phyloP scores from a whole-genome alignment of 2,797 vertebrate genomes.

The Chrysocyon brachyurus region DNA sequence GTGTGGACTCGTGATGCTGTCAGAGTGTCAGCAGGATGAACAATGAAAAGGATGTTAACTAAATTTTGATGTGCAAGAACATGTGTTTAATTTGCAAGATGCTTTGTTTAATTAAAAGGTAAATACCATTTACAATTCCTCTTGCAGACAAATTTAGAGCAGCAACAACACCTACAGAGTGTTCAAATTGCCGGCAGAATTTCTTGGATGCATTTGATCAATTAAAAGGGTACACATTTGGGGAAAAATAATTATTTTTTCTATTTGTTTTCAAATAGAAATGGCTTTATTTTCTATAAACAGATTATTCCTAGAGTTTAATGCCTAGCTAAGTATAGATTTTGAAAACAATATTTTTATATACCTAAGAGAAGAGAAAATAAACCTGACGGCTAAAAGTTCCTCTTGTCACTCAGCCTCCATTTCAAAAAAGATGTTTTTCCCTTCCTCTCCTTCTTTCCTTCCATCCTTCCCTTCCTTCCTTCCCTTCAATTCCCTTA shows the following conservation, averaged over 20 bases:
- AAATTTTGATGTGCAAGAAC: conserved; percentile 88
- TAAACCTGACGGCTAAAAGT: neutral
- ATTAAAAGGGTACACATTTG: conserved; percentile 80
- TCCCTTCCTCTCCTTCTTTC: neutral
- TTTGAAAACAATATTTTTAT: conserved; percentile 46
- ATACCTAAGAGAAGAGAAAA: neutral
- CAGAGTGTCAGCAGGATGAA: conserved; percentile 82
- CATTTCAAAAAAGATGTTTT: neutral
- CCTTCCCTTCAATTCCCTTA: neutral
- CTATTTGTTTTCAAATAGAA: conserved; percentile 79
- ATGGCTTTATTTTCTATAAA: conserved; percentile 79
- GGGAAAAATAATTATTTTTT: conserved; percentile 76
- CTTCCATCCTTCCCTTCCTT: too few relatives aligned
- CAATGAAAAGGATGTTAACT: conserved; percentile 86
- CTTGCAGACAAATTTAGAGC: conserved; percentile 86
- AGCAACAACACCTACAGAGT: conserved; percentile 85
- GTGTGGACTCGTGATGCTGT: conserved; percentile 76
- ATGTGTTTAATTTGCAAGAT: conserved; percentile 89
- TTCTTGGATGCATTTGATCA: conserved; percentile 81
- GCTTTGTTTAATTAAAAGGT: conserved; percentile 91
- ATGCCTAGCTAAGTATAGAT: conserved; percentile 49
- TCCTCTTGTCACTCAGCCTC: conserved; percentile 18
- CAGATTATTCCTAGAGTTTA: conserved; percentile 69
- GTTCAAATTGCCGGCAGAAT: conserved; percentile 82
- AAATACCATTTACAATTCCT: conserved; percentile 89